These are phyloP conservation scores for Siderastrea radians DNA, from an alignment of 92 coral and sea anemone species.

Conservation along the genomic window DNA sequence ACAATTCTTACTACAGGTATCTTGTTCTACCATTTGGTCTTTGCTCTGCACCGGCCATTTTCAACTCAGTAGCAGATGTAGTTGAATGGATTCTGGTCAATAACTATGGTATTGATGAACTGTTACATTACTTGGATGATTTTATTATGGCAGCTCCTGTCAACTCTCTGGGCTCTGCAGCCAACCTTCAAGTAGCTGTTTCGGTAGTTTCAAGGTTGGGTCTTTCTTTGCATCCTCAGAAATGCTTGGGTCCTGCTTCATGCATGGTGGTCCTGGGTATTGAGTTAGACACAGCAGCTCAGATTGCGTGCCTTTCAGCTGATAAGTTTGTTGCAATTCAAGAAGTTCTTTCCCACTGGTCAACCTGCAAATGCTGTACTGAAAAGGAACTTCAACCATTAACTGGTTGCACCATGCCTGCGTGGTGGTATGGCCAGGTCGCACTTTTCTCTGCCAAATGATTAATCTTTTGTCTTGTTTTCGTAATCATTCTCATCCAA, in stretches of 20 bases:
- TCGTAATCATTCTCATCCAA: slow-evolving; percentile 22
- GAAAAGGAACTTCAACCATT: slow-evolving; percentile 21
- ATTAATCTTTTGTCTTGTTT: slow-evolving; percentile 25
- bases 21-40: slow-evolving; percentile 19
- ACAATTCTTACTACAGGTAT: neutral
- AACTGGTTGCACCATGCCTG: slow-evolving; percentile 5
- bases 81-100: slow-evolving; percentile 23
- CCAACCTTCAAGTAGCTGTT: neutral
- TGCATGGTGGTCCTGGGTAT: slow-evolving; percentile 36
- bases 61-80: slow-evolving; percentile 24
- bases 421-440: slow-evolving; percentile 48
- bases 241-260: slow-evolving; percentile 36
- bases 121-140: slow-evolving; percentile 31
- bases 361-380: neutral
- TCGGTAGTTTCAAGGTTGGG: neutral
- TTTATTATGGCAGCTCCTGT: too few species aligned
- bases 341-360: slow-evolving; percentile 16
- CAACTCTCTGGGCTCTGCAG: neutral
- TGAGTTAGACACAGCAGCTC: slow-evolving; percentile 24
- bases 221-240: slow-evolving; percentile 2
- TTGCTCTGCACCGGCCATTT: slow-evolving; percentile 29
- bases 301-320: slow-evolving; percentile 26
- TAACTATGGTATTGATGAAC: slow-evolving; percentile 27
- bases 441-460: slow-evolving; percentile 29
- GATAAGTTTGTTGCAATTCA: too few species aligned